Evolutionary conservation across 2,888 invertebrate species (phyloP), one percentile per base, ranked within the genome.

Genomic region (Mongoloraphidia duomilia): DNA sequence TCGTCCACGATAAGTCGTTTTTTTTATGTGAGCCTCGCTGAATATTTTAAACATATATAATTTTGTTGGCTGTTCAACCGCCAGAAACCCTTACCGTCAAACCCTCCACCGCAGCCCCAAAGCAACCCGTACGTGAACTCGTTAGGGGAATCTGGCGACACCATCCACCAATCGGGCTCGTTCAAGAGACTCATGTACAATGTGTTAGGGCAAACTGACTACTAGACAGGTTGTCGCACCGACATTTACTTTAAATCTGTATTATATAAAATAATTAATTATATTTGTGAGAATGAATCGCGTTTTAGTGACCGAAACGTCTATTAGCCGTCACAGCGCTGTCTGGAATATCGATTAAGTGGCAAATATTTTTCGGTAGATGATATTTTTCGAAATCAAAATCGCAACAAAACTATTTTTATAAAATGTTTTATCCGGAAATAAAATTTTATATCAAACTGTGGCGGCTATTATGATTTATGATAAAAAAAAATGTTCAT

Each of bases 121-220:
- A 73, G 80, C 59, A 84, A 80, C 67, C 76, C 80, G 49, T 66
- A 82, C 80, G 73, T 80, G 59, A 84, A 80, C 67, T 76, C 80
- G 49, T 65, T 81, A 57, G 78, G 78, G 26, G 75, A 71, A 60
- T 79, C 80, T 58, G 80, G 82, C 62, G 90, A 90, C 64, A 77
- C 79, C 61, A 91, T 92, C 65, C 89, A 89, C 63, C 92, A 92
- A 69, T 91, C 90, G 69, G 84, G 86, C 69, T 88, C 88, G 56
- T 92, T 92, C 77, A 89, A 87, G 69, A 83, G 91, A 66, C 80
- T 92, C 65, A 91, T 91, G 91, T 83, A 83, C 76, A 83, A 85
- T 73, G 89, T 92, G 58, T 75, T 90, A 65, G 85, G 87, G 58
- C 84, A 87, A 70, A 79, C 42, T 12, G 48, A 48, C 14, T 48